phyloP scores from a whole-genome alignment of 2,797 vertebrate species.

The Ptychobarbus kaznakovi region DNA sequence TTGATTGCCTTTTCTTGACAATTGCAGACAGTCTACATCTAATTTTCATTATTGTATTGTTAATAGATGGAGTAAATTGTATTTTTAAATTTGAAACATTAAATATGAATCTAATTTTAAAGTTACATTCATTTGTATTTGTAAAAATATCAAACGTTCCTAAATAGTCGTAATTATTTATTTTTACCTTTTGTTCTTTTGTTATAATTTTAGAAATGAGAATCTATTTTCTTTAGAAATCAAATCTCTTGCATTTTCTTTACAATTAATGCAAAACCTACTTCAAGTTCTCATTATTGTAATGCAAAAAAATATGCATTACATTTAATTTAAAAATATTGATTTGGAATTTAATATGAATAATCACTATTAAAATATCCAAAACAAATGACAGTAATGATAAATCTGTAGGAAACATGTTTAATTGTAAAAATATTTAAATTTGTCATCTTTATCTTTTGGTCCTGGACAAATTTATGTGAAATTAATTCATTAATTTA shows the following conservation, averaged over 20 bases:
- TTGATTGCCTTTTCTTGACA: background rate
- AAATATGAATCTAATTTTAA: background rate
- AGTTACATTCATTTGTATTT: background rate
- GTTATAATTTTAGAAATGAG: background rate
- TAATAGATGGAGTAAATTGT: background rate
- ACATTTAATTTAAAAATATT: background rate
- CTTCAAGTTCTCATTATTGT: background rate
- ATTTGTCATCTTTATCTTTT: background rate
- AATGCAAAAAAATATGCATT: background rate
- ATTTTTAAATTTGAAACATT: background rate
- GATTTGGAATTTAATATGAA: background rate
- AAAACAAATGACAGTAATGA: background rate
- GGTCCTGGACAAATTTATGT: background rate
- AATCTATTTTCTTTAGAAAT: background rate
- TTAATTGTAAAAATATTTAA: background rate
- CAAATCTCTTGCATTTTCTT: background rate
- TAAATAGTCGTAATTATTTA: background rate
- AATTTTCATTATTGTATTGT: too few relatives aligned
- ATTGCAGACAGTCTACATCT: background rate
- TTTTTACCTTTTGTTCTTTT: background rate
- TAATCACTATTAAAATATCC: background rate
- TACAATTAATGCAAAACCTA: background rate
- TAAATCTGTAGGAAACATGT: background rate
- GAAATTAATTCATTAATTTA: background rate
- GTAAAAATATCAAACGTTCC: background rate